Conservation (phyloP, 2,888 invertebrate genomes). For the Amphipyra tragopoginis region DNA sequence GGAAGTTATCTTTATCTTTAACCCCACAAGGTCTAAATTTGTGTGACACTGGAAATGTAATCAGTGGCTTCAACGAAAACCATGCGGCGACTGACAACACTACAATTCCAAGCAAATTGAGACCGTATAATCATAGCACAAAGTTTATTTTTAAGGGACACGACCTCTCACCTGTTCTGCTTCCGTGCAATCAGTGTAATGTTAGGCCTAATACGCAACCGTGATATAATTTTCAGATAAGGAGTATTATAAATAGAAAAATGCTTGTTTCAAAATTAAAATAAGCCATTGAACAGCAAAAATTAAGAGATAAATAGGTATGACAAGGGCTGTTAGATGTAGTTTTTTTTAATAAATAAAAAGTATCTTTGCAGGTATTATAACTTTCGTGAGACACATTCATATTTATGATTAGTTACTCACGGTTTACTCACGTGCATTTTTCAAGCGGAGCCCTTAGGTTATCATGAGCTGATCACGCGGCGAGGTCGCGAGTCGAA, state of each 20-base stretch:
- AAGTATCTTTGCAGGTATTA: too few species aligned
- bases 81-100: neutral
- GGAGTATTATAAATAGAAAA: neutral
- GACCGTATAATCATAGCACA: neutral
- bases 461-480: too few species aligned
- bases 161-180: neutral
- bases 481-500: too few species aligned
- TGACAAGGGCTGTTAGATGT: too few species aligned
- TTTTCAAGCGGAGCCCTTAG: too few species aligned
- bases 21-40: neutral
- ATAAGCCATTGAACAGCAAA: too few species aligned
- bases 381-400: too few species aligned
- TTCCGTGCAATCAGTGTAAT: conserved; percentile 2
- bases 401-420: too few species aligned
- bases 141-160: neutral
- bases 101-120: neutral
- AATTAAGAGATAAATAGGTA: too few species aligned
- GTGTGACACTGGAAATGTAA: neutral
- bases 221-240: conserved; percentile 3
- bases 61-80: neutral
- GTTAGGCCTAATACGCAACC: conserved; percentile 2
- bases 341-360: too few species aligned
- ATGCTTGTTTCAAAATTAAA: neutral
- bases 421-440: too few species aligned
- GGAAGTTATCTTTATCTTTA: neutral